A percentile compares a stretch with the other conserved stretches of the same genome.
Conservation (phyloP, 30 jellyfish, hydroid and myxozoan species). For the Cassiopea andromeda region DNA sequence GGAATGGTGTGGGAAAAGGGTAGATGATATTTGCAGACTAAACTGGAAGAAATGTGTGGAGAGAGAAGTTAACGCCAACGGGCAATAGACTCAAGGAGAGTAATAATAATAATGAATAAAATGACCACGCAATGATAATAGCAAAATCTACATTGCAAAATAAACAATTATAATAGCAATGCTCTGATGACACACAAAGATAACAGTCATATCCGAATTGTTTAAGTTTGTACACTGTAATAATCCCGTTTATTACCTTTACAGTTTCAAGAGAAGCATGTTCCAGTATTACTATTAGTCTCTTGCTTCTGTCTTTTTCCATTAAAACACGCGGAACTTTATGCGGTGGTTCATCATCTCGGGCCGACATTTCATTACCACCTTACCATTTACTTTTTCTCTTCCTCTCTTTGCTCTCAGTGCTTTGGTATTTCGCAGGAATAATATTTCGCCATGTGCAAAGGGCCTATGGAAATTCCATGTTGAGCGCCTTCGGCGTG, state of each 20-base stretch:
- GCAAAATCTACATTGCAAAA: no score
- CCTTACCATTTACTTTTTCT: no score
- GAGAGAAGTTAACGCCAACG: not conserved
- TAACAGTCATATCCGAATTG: no score
- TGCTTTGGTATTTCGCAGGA: no score
- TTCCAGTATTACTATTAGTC: slow-evolving; percentile 86
- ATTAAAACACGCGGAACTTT: slow-evolving; percentile 78
- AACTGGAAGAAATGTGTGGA: not conserved
- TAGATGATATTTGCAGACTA: not conserved
- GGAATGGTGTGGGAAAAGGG: not conserved
- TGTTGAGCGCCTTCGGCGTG: no score
- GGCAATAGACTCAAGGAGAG: not conserved
- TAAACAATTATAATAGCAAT: no score
- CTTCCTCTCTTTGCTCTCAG: no score
- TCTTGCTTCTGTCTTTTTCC: slow-evolving; percentile 64
- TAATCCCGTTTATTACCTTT: no score
- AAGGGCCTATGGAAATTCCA: no score
- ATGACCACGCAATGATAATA: not conserved
- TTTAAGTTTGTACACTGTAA: no score
- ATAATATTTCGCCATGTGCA: no score
- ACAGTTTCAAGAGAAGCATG: slow-evolving; percentile 96
- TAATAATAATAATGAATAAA: not conserved
- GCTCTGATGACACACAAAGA: no score
- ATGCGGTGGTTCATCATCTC: slow-evolving; percentile 81
- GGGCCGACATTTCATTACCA: slow-evolving; percentile 30